phyloP scores from a whole-genome alignment of 2,888 invertebrate genomes.

The Macaria notata region DNA sequence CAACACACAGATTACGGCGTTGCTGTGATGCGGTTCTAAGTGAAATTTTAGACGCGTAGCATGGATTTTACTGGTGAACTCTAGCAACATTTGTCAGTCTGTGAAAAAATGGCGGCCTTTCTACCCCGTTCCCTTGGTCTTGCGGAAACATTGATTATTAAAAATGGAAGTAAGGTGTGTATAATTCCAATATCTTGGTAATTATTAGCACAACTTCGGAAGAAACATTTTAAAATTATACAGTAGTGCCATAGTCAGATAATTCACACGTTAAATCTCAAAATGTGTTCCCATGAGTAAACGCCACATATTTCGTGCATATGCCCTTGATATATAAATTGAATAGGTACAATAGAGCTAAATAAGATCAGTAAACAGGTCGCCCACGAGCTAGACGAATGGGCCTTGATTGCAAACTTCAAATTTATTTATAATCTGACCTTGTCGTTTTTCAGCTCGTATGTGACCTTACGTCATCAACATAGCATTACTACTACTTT shows the following conservation, averaged over 20 bases:
- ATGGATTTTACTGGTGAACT: too few relatives aligned
- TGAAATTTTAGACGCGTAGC: too few relatives aligned
- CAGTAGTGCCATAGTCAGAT: too few relatives aligned
- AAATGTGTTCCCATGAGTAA: slow-evolving; percentile 1
- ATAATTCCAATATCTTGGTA: background rate
- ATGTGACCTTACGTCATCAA: slow-evolving; percentile 72
- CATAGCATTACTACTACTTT: slow-evolving; percentile 11
- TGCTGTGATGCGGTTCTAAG: too few relatives aligned
- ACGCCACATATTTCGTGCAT: background rate
- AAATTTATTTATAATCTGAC: slow-evolving; percentile 71
- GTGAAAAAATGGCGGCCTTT: slow-evolving; percentile 88
- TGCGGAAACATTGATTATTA: slow-evolving; percentile 86
- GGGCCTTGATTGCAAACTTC: slow-evolving; percentile 37
- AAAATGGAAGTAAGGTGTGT: slow-evolving; percentile 88
- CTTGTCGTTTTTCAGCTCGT: slow-evolving; percentile 64
- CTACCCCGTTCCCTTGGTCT: slow-evolving; percentile 87
- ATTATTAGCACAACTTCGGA: too few relatives aligned
- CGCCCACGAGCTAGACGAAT: slow-evolving; percentile 12
- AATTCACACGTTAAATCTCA: background rate
- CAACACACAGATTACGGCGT: too few relatives aligned
- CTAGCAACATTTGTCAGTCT: slow-evolving; percentile 18
- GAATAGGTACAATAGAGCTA: too few relatives aligned
- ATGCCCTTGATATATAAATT: too few relatives aligned
- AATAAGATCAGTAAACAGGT: background rate
- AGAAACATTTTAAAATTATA: too few relatives aligned